Conservation (phyloP, 2,888 invertebrate species). For the Clanis bilineata region DNA sequence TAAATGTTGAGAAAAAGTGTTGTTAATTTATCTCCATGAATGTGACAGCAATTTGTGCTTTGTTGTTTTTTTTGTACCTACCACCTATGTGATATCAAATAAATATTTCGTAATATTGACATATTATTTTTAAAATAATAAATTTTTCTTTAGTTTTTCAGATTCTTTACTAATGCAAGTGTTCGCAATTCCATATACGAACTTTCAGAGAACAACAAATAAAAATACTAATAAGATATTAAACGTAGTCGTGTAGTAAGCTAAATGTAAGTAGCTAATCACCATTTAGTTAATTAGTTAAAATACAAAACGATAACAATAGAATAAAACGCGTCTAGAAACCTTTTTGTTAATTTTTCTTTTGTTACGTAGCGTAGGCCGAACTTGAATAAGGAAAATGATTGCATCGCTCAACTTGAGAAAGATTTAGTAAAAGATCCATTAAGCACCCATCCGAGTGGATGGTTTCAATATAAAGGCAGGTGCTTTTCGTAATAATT, state of each 20-base stretch:
- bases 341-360: not conserved
- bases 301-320: not conserved
- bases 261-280: not conserved
- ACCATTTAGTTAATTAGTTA: not conserved
- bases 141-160: not conserved
- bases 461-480: conserved; percentile 50
- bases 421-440: conserved; percentile 46
- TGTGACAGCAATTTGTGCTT: not conserved
- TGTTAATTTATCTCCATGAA: not conserved
- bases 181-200: too few species aligned
- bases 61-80: not conserved
- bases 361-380: not conserved
- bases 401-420: conserved; percentile 18
- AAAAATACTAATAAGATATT: too few species aligned
- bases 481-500: conserved; percentile 69
- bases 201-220: too few species aligned
- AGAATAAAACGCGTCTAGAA: not conserved
- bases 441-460: conserved; percentile 44
- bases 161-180: too few species aligned
- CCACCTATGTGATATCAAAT: not conserved
- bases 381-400: conserved; percentile 17
- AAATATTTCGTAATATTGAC: not conserved
- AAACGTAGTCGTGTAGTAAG: too few species aligned
- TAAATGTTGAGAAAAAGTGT: not conserved
- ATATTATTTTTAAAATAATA: too few species aligned